These are phyloP conservation scores for Machaerirhynchus nigripectus DNA, from an alignment of 2,113 vertebrate species.

Conservation along the genomic window DNA sequence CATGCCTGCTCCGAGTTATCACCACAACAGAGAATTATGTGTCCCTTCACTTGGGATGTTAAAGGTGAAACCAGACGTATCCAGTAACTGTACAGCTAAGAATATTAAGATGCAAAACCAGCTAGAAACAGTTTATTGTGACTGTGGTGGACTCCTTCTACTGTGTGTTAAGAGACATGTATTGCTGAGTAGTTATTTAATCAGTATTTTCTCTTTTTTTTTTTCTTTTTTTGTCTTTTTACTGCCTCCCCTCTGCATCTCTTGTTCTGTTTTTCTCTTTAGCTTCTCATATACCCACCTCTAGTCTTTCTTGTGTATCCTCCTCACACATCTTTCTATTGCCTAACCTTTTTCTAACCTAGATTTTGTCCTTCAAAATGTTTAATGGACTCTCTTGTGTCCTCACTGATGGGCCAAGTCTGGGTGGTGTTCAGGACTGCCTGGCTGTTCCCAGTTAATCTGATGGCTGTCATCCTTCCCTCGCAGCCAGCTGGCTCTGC, in stretches of 20 bases:
- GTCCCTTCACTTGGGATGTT: not conserved
- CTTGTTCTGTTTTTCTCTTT: not conserved
- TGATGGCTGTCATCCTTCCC: not conserved
- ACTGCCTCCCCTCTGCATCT: not conserved
- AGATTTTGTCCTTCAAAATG: not conserved
- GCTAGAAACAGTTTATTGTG: not conserved
- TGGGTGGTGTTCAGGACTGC: not conserved
- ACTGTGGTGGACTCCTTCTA: not conserved
- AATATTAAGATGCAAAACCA: not conserved
- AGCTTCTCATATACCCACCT: not conserved
- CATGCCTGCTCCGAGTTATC: not conserved
- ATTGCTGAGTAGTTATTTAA: not conserved
- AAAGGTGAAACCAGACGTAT: not conserved
- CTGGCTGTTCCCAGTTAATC: conserved; percentile 36
- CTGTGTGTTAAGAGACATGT: not conserved
- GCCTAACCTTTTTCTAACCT: not conserved
- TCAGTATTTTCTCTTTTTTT: not conserved
- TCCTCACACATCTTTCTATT: not conserved
- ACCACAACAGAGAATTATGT: not conserved
- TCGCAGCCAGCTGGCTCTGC: conserved; percentile 48
- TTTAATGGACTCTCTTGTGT: not conserved
- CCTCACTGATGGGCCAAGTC: conserved; percentile 6
- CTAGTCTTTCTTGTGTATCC: not conserved
- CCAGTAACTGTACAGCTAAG: not conserved
- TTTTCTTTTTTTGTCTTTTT: not conserved